Percentiles rank a stretch among this genome's conserved stretches.
Conservation (phyloP, 2,113 vertebrate genomes). For the Amblyornis subalaris region DNA sequence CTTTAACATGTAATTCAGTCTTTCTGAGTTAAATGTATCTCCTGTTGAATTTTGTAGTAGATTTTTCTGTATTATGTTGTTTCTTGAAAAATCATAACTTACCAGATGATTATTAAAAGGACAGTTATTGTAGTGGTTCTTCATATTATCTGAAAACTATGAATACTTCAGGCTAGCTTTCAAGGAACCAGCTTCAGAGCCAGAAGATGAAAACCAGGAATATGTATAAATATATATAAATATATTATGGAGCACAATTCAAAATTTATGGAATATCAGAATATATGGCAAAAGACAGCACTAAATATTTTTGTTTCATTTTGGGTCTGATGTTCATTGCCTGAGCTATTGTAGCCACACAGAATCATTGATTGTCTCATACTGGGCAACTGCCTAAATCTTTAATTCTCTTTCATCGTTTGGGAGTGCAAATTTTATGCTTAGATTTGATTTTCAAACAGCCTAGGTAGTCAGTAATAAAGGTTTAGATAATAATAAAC, state of each 20-base stretch:
- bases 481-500: neutral
- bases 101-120: neutral
- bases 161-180: neutral
- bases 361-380: neutral
- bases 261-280: neutral
- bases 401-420: neutral
- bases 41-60: neutral
- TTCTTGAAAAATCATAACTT: neutral
- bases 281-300: neutral
- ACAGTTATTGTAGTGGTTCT: neutral
- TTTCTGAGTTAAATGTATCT: neutral
- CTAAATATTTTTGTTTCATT: neutral
- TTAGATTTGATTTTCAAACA: neutral
- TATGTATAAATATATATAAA: neutral
- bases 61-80: neutral
- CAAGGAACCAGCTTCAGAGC: neutral
- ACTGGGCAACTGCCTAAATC: neutral
- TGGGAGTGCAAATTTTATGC: neutral
- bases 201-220: neutral
- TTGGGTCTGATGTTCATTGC: neutral
- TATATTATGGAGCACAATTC: neutral
- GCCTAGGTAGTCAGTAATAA: neutral
- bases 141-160: neutral
- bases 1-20: neutral
- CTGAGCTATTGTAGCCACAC: neutral